phyloP scores from a whole-genome alignment of 2,797 vertebrate genomes.

The Anabacerthia variegaticeps region DNA sequence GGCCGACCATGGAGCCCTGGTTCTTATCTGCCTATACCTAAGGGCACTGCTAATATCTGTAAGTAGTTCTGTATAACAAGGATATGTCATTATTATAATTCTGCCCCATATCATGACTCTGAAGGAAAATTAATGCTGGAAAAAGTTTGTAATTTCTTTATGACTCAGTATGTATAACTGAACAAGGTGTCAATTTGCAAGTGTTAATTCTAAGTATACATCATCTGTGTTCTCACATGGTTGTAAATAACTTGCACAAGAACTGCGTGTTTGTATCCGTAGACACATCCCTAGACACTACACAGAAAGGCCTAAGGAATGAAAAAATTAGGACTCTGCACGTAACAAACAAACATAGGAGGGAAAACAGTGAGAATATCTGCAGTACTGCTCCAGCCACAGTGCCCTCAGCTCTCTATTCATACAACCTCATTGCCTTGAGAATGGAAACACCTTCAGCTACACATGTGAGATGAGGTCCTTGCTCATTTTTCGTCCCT shows the following conservation, averaged over 20 bases:
- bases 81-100: constrained; percentile 1
- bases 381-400: background rate
- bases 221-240: background rate
- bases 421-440: background rate
- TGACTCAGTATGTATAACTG: background rate
- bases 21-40: constrained; percentile 97
- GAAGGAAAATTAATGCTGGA: background rate
- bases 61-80: constrained; percentile 77
- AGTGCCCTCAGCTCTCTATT: background rate
- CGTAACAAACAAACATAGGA: background rate
- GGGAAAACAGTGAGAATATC: background rate
- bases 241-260: background rate
- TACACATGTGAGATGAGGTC: background rate
- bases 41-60: constrained; percentile 99
- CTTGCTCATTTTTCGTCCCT: background rate
- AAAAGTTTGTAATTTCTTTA: background rate
- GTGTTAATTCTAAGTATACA: background rate
- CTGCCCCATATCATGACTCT: background rate
- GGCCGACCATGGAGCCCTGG: constrained; percentile 94
- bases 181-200: background rate
- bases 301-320: background rate
- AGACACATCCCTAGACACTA: background rate
- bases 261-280: background rate
- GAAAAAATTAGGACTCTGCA: background rate
- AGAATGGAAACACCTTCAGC: background rate